Percentiles rank a stretch among this genome's conserved stretches.
Conservation (phyloP, 2,797 vertebrate species). For the Sparus aurata region DNA sequence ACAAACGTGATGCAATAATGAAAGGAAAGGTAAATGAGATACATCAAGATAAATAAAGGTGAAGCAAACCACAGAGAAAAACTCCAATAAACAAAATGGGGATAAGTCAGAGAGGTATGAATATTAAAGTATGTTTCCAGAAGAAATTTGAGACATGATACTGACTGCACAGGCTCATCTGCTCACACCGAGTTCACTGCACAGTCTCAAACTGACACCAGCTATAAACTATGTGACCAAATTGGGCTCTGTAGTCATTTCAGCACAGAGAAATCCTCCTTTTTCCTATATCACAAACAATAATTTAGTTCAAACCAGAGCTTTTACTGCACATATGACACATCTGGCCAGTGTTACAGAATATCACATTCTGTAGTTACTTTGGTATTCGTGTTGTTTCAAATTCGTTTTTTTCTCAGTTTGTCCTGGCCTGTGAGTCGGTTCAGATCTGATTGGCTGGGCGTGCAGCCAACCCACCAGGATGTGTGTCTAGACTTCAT, state of each 20-base stretch:
- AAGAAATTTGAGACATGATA: background rate
- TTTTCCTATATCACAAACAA: background rate
- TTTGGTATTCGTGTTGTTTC: slow-evolving; percentile 5
- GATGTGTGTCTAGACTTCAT: slow-evolving; percentile 55
- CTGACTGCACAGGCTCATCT: background rate
- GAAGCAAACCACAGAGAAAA: background rate
- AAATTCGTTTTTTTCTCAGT: background rate
- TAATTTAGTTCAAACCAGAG: background rate
- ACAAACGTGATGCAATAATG: too few relatives aligned
- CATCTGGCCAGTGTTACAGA: background rate
- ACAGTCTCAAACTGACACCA: background rate
- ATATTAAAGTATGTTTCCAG: background rate
- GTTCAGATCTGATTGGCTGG: slow-evolving; percentile 30
- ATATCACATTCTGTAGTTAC: background rate
- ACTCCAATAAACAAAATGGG: background rate
- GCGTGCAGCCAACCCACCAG: slow-evolving; percentile 34
- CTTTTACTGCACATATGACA: background rate
- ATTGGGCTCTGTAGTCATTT: background rate
- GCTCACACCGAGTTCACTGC: background rate
- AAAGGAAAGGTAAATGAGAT: background rate
- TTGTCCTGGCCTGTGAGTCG: slow-evolving; percentile 13
- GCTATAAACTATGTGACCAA: background rate
- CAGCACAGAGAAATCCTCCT: background rate
- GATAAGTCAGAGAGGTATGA: background rate
- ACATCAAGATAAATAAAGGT: background rate